phyloP scores from a whole-genome alignment of 2,797 vertebrate species.

The Argya squamiceps region DNA sequence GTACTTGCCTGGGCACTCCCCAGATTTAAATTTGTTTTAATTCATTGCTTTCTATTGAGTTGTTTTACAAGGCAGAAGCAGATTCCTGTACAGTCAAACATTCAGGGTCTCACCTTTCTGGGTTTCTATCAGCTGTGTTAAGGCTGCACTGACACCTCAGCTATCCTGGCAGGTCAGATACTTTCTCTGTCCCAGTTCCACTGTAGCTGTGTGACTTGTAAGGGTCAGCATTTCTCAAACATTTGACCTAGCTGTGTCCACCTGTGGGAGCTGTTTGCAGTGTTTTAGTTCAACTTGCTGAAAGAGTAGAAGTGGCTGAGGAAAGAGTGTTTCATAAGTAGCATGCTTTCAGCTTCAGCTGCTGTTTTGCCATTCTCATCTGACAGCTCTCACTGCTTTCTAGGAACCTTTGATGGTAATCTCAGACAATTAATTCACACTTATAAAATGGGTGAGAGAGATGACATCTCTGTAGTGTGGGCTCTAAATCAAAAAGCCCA shows the following conservation, averaged over 20 bases:
- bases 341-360: background rate
- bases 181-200: rapidly evolving
- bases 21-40: background rate
- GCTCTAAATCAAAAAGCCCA: background rate
- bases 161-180: background rate
- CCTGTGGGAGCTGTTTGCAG: background rate
- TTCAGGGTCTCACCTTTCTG: background rate
- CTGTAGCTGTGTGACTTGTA: background rate
- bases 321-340: background rate
- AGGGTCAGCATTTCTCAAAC: background rate
- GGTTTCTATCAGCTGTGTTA: background rate
- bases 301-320: background rate
- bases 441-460: background rate
- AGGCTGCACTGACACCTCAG: background rate
- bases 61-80: background rate
- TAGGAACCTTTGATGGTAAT: background rate
- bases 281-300: background rate
- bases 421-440: background rate
- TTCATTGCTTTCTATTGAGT: background rate
- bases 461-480: background rate
- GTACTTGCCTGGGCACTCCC: background rate
- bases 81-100: background rate
- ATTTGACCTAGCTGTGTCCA: background rate
- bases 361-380: background rate
- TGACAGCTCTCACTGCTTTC: background rate